A percentile compares a stretch with the other conserved stretches of the same genome.
Conservation (phyloP, 2,888 invertebrate species). For the Patella depressa region DNA sequence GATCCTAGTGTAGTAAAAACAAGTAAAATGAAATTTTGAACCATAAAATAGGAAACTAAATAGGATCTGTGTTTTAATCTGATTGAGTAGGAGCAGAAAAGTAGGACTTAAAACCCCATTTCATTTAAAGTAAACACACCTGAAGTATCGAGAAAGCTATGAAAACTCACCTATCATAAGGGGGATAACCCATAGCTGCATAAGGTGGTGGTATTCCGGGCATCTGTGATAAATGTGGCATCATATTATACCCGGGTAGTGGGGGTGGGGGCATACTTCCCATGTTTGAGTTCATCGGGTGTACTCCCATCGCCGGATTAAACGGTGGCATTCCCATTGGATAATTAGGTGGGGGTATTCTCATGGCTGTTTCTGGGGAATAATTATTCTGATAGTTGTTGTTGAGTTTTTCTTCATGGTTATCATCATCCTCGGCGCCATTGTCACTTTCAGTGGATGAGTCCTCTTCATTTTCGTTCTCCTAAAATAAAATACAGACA, state of each 20-base stretch:
- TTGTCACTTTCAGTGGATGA: background rate
- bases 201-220: conserved; percentile 1
- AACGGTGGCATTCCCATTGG: background rate
- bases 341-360: background rate
- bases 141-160: no score
- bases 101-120: no score
- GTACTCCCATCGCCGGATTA: background rate
- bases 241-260: conserved; percentile 1
- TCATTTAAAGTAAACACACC: no score
- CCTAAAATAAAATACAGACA: background rate
- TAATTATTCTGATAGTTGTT: background rate
- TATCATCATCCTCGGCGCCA: background rate
- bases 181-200: conserved; percentile 7
- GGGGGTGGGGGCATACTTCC: conserved; percentile 2
- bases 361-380: background rate
- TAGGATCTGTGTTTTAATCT: no score
- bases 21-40: no score
- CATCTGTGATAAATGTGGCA: background rate
- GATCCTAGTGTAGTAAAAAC: no score
- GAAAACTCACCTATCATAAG: background rate
- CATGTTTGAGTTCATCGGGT: background rate
- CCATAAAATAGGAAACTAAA: no score
- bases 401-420: background rate
- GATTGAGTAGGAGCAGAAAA: no score
- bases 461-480: background rate